A percentile compares a stretch with the other conserved stretches of the same genome.
Conservation (phyloP, 2,113 vertebrate genomes). For the Passer domesticus region DNA sequence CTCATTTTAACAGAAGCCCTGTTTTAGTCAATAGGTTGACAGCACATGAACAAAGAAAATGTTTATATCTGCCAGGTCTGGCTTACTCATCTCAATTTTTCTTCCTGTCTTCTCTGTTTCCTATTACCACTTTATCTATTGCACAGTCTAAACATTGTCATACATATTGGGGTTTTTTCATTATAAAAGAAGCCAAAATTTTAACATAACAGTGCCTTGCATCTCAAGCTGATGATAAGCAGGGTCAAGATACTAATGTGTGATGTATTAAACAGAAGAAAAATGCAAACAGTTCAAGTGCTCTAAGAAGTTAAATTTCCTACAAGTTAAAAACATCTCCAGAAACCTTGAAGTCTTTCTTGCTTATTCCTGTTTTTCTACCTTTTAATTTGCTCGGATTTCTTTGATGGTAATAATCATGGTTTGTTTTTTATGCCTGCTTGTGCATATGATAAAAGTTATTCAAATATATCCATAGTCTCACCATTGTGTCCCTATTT, state of each 20-base stretch:
- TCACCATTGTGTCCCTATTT: not conserved
- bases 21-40: not conserved
- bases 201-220: not conserved
- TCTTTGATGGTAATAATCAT: constrained; percentile 38
- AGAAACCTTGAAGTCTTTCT: not conserved
- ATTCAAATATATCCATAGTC: not conserved
- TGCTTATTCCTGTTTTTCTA: not conserved
- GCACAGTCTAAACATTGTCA: not conserved
- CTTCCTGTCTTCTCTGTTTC: not conserved
- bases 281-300: not conserved
- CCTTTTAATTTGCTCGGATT: not conserved
- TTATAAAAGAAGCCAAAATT: not conserved
- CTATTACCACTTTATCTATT: not conserved
- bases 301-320: not conserved
- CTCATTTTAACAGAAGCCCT: not conserved
- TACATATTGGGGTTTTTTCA: not conserved
- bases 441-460: not conserved
- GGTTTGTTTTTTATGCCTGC: not conserved
- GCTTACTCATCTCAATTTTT: not conserved
- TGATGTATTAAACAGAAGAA: not conserved
- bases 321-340: not conserved
- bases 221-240: not conserved
- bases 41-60: not conserved
- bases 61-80: fast-evolving
- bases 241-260: not conserved